These are phyloP conservation scores for Acestrorhynchus altus DNA, from an alignment of 2,797 vertebrate species.

Conservation along the genomic window DNA sequence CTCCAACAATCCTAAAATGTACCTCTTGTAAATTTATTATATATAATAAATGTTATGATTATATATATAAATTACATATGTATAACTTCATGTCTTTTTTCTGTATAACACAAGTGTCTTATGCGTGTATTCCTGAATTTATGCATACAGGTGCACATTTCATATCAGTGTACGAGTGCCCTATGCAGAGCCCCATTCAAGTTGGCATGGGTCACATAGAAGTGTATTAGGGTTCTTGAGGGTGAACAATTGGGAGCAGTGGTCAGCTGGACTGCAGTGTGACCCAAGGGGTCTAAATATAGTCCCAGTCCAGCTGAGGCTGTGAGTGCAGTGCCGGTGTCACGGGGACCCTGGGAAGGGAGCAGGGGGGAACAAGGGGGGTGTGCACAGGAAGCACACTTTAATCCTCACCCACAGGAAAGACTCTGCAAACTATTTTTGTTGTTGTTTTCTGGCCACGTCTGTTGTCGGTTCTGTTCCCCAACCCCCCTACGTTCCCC, in stretches of 20 bases:
- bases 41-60: too few relatives aligned
- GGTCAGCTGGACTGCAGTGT: slow-evolving; percentile 37
- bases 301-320: slow-evolving; percentile 46
- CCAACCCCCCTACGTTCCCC: slow-evolving; percentile 29
- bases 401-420: slow-evolving; percentile 70
- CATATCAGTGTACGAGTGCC: neutral
- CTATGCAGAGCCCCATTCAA: neutral
- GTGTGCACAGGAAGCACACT: slow-evolving; percentile 75
- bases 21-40: too few relatives aligned
- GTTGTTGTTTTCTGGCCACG: slow-evolving; percentile 47
- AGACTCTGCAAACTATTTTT: slow-evolving; percentile 33
- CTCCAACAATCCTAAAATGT: too few relatives aligned
- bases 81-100: neutral
- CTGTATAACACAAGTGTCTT: neutral
- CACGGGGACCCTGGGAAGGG: slow-evolving; percentile 80
- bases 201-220: slow-evolving; percentile 23
- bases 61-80: neutral
- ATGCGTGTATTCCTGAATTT: neutral
- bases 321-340: slow-evolving; percentile 61
- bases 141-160: neutral
- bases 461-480: slow-evolving; percentile 25
- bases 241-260: slow-evolving; percentile 15
- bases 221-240: slow-evolving; percentile 23
- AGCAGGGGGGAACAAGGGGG: slow-evolving; percentile 59
- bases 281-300: slow-evolving; percentile 54